Conservation (phyloP, 2,797 vertebrate genomes). For the Menidia menidia region DNA sequence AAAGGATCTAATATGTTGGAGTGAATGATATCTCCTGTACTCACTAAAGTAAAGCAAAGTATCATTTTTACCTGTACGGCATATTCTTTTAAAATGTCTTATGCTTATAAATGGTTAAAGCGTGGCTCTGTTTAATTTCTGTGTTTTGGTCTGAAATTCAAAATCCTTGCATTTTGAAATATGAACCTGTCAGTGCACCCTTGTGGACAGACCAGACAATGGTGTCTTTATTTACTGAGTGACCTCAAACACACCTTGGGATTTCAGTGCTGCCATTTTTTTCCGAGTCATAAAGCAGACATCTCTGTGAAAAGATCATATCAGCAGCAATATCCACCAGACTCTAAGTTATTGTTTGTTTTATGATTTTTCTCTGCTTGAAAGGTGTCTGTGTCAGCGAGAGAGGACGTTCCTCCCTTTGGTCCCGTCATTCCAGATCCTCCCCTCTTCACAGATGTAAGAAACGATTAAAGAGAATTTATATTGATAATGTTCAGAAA, state of each 20-base stretch:
- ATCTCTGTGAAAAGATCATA: constrained; percentile 4
- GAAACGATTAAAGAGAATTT: constrained; percentile 6
- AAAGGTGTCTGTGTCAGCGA: constrained; percentile 82
- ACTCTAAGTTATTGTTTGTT: not conserved
- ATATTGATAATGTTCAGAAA: not conserved
- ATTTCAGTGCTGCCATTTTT: not conserved
- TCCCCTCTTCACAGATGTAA: constrained; percentile 83
- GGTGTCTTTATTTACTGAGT: not conserved
- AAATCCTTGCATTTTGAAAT: not conserved
- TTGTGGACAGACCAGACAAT: constrained; percentile 8
- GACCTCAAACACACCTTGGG: not conserved
- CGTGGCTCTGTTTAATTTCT: not conserved
- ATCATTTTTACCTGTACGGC: too few species aligned
- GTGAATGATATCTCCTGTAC: too few species aligned
- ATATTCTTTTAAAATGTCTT: not conserved
- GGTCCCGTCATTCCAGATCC: constrained; percentile 83
- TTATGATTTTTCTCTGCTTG: not conserved
- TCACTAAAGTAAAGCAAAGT: too few species aligned
- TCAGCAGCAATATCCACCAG: not conserved
- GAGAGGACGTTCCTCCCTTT: constrained; percentile 85
- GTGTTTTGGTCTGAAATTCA: not conserved
- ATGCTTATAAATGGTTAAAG: not conserved
- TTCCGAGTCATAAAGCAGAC: not conserved
- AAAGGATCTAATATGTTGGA: too few species aligned
- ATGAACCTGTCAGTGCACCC: not conserved